These are phyloP conservation scores for Odontothrips loti DNA, from an alignment of 2,888 invertebrate species.

Conservation along the genomic window DNA sequence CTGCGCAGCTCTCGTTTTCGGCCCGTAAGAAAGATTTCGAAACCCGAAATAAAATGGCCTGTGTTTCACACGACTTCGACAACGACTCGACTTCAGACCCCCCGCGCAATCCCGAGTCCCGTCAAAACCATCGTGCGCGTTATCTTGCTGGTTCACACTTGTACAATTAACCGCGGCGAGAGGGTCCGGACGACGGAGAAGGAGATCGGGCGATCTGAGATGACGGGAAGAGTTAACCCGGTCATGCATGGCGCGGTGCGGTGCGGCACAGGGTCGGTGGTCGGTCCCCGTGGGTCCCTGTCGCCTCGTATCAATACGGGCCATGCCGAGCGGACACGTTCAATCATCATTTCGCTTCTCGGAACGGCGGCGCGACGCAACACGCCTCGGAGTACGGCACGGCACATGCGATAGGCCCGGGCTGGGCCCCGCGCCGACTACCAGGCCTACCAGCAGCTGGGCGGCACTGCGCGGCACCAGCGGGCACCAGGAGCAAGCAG, in stretches of 20 bases:
- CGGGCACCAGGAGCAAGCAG: no score
- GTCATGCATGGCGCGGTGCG: not conserved
- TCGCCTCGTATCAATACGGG: not conserved
- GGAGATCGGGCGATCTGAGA: not conserved
- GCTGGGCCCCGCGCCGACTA: no score
- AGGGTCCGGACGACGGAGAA: not conserved
- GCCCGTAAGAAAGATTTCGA: no score
- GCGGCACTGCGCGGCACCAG: no score
- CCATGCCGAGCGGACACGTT: not conserved
- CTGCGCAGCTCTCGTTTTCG: not conserved
- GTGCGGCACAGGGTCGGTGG: not conserved
- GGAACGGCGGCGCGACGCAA: not conserved
- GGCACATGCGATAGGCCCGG: not conserved
- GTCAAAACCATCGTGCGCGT: no score
- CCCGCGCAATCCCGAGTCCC: no score
- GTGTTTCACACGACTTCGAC: no score
- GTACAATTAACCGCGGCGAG: not conserved
- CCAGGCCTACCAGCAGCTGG: no score
- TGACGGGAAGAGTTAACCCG: constrained; percentile 1
- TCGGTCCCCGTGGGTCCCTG: no score
- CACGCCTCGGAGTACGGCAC: not conserved
- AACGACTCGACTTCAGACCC: no score
- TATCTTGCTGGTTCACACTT: no score
- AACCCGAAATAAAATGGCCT: no score
- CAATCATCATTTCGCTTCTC: not conserved